A percentile compares a stretch with the other conserved stretches of the same genome.
Evolutionary conservation across 2,113 vertebrate genomes (phyloP).

Genomic region (Aramus guarauna): DNA sequence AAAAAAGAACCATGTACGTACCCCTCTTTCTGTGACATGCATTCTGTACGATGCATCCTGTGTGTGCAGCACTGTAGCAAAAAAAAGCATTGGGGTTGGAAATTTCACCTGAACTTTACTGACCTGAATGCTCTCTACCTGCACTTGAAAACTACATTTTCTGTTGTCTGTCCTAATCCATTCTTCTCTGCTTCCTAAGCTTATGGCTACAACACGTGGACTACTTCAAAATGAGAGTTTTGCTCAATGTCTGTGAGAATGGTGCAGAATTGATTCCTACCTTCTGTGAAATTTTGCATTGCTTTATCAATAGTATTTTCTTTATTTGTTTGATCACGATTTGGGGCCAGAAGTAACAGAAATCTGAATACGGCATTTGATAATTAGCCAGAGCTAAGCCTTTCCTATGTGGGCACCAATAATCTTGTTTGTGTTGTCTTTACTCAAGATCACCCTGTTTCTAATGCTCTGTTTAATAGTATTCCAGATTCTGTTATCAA

Average conservation of each 20-base stretch:
- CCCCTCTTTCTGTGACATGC: not conserved
- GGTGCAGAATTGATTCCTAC: not conserved
- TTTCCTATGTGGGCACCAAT: constrained; percentile 16
- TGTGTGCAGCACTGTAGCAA: not conserved
- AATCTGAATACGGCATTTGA: constrained; percentile 16
- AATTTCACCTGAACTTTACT: not conserved
- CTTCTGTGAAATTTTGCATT: not conserved
- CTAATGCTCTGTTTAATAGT: constrained; percentile 60
- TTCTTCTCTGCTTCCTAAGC: not conserved
- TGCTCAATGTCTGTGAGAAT: not conserved
- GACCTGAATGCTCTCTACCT: not conserved
- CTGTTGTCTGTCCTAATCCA: not conserved
- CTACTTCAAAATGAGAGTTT: not conserved
- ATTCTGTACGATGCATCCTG: not conserved
- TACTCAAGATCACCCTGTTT: constrained; percentile 30
- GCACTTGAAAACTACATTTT: not conserved
- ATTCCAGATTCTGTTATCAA: constrained; percentile 65
- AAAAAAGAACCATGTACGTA: not conserved
- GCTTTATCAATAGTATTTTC: not conserved
- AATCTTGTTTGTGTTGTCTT: constrained; percentile 53
- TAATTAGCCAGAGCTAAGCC: constrained; percentile 47
- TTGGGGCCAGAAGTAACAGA: not conserved
- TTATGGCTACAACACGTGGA: not conserved
- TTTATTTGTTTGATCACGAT: not conserved
- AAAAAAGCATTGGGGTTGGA: not conserved